Evolutionary conservation across 2,888 invertebrate species (phyloP).

Genomic region (Podabrus alpinus): DNA sequence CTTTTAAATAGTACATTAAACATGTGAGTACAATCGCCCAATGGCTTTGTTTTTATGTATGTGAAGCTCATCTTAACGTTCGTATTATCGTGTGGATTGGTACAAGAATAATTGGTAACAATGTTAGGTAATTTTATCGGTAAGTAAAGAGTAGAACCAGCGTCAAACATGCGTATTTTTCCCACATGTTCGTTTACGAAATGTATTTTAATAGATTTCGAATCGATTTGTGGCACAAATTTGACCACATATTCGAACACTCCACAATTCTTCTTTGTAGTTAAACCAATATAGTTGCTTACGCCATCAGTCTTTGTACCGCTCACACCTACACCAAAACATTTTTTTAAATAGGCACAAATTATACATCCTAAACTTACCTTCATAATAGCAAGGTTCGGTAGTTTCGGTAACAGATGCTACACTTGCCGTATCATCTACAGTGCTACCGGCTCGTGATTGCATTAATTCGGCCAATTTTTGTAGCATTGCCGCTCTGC

Average conservation of each 20-base stretch:
- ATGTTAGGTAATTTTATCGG: slow-evolving; percentile 68
- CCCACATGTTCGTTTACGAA: slow-evolving; percentile 70
- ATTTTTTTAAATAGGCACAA: not conserved
- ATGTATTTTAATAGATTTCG: slow-evolving; percentile 65
- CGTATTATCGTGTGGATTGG: slow-evolving; percentile 60
- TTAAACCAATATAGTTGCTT: slow-evolving; percentile 75
- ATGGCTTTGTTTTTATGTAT: slow-evolving; percentile 63
- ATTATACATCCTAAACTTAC: not conserved
- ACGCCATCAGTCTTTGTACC: slow-evolving; percentile 61
- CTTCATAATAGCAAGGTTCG: slow-evolving; percentile 15
- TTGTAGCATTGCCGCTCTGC: slow-evolving; percentile 47
- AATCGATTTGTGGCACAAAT: slow-evolving; percentile 77
- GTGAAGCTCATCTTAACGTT: slow-evolving; percentile 59
- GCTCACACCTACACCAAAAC: slow-evolving; percentile 50
- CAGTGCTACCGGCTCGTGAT: not conserved
- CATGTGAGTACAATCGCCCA: slow-evolving; percentile 75
- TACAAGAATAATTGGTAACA: slow-evolving; percentile 60
- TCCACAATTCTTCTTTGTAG: slow-evolving; percentile 68
- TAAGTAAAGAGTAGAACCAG: slow-evolving; percentile 73
- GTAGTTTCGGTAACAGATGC: slow-evolving; percentile 1
- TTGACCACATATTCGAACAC: slow-evolving; percentile 83
- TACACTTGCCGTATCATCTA: not conserved
- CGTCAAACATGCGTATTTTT: slow-evolving; percentile 78
- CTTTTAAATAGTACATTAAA: slow-evolving; percentile 81
- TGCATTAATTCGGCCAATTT: slow-evolving; percentile 28